A percentile compares a stretch with the other conserved stretches of the same genome.
Conservation (phyloP, 1,140 invertebrate species). For the Thaumetopoea pityocampa region DNA sequence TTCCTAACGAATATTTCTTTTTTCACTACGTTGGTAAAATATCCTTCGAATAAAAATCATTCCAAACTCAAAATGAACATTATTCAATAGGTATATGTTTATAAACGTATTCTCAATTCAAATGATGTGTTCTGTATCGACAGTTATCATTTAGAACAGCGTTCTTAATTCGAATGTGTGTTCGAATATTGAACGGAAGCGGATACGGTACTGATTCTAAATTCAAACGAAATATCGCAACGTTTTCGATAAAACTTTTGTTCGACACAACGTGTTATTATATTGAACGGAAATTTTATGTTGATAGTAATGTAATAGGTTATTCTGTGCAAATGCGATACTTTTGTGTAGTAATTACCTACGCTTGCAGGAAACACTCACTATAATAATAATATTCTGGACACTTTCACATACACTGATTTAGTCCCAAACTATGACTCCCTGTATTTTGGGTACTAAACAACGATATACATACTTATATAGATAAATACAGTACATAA, state of each 20-base stretch:
- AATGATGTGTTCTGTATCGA: conserved; percentile 18
- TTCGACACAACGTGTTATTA: conserved; percentile 52
- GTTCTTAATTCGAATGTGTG: conserved; percentile 63
- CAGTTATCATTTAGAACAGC: conserved; percentile 40
- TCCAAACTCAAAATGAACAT: no score
- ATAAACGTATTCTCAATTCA: conserved; percentile 11
- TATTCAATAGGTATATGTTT: no score
- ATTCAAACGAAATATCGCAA: conserved; percentile 69
- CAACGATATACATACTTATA: no score
- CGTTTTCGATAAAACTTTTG: conserved; percentile 69
- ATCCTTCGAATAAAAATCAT: no score
- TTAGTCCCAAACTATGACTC: no score
- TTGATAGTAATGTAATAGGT: conserved; percentile 56
- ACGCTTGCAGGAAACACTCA: no score
- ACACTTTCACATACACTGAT: no score
- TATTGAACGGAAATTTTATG: conserved; percentile 70
- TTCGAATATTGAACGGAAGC: conserved; percentile 73
- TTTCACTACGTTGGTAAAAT: no score
- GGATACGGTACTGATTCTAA: conserved; percentile 73
- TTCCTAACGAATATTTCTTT: no score
- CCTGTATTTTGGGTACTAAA: no score
- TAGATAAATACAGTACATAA: no score
- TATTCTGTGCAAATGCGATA: conserved; percentile 29
- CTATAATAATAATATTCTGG: no score
- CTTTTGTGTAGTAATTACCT: conserved; percentile 10